phyloP scores from a whole-genome alignment of 92 coral and sea anemone genomes.

The Ricordea florida region DNA sequence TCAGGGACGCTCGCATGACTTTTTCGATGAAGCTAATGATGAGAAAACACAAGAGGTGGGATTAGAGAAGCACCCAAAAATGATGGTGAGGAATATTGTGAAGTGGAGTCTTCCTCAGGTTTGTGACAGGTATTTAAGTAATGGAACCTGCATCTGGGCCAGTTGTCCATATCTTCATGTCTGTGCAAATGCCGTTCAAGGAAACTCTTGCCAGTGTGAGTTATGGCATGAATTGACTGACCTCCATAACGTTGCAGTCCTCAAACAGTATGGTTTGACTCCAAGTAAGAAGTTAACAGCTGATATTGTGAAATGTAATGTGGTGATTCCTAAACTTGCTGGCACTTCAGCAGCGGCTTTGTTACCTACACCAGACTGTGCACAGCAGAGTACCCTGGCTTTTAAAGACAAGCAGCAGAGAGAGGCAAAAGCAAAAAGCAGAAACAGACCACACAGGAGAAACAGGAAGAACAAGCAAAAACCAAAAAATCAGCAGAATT shows the following conservation, averaged over 20 bases:
- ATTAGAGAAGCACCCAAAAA: not conserved
- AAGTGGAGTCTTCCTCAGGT: conserved; percentile 42
- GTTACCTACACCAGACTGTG: too few species aligned
- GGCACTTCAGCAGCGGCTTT: too few species aligned
- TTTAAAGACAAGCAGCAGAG: not conserved
- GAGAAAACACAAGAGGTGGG: conserved; percentile 20
- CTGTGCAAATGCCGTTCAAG: not conserved
- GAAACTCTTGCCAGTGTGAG: not conserved
- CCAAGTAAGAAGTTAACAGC: not conserved
- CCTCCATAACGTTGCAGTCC: conserved; percentile 4
- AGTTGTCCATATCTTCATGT: conserved; percentile 49
- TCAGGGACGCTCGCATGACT: conserved; percentile 45
- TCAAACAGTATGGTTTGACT: not conserved
- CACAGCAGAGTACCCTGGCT: not conserved
- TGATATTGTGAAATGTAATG: conserved; percentile 21
- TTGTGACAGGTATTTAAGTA: conserved; percentile 31
- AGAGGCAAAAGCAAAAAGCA: not conserved
- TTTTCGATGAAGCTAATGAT: conserved; percentile 51
- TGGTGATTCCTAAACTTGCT: conserved; percentile 11
- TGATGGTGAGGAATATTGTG: not conserved
- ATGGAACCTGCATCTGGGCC: not conserved
- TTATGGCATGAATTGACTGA: not conserved
- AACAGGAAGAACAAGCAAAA: not conserved
- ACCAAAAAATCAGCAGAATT: not conserved
- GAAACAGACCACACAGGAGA: not conserved